Evolutionary conservation across 2,797 vertebrate species (phyloP).

Genomic region (Poecilia gillii): DNA sequence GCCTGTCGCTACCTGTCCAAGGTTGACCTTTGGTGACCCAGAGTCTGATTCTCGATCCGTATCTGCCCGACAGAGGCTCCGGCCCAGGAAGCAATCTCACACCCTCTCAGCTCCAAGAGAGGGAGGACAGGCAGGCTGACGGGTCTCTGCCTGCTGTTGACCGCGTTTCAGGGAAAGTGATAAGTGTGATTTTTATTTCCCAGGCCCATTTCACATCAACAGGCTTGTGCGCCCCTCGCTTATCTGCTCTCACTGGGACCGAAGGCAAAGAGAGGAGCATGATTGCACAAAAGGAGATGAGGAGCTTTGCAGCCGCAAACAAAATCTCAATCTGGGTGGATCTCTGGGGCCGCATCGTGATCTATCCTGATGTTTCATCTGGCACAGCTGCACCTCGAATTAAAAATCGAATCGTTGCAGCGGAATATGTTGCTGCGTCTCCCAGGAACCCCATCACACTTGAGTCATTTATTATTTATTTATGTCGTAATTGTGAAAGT

Average conservation of each 20-base stretch:
- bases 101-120: conserved; percentile 53
- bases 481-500: neutral
- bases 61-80: conserved; percentile 33
- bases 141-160: conserved; percentile 34
- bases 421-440: conserved; percentile 28
- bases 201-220: conserved; percentile 51
- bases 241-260: conserved; percentile 44
- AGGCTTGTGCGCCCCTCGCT: conserved; percentile 25
- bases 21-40: conserved; percentile 57
- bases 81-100: conserved; percentile 64
- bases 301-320: conserved; percentile 26
- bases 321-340: conserved; percentile 32
- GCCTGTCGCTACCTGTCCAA: conserved; percentile 63
- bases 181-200: conserved; percentile 66
- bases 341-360: conserved; percentile 3
- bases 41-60: conserved; percentile 60
- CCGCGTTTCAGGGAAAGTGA: conserved; percentile 41
- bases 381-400: conserved; percentile 29
- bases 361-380: conserved; percentile 18
- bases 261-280: conserved; percentile 19
- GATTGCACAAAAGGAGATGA: conserved; percentile 19
- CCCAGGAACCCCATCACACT: conserved; percentile 21
- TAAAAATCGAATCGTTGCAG: conserved; percentile 23
- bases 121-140: conserved; percentile 34
- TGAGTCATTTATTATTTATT: conserved; percentile 20